Evolutionary conservation across 2,113 vertebrate species (phyloP).

Genomic region (Thomomys bottae): DNA sequence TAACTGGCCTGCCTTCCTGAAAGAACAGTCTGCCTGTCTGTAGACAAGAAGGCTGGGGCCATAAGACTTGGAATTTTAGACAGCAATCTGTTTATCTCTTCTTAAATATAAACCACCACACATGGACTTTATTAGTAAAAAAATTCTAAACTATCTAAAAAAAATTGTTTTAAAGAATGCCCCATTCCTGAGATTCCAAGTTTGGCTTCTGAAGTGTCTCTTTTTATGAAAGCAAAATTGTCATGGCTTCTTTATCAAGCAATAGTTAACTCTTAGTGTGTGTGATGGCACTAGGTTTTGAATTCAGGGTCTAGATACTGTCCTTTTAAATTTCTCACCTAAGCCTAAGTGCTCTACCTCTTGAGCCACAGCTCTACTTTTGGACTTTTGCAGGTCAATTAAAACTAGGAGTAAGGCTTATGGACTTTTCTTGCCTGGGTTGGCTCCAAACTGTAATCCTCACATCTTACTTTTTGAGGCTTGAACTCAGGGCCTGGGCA

Average conservation of each 20-base stretch:
- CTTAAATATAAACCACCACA: not conserved
- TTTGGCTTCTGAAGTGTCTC: not conserved
- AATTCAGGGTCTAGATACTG: too few relatives aligned
- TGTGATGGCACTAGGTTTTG: too few relatives aligned
- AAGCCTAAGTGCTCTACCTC: too few relatives aligned
- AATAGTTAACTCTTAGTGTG: constrained; percentile 33
- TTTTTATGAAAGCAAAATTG: not conserved
- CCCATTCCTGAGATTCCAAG: constrained; percentile 42
- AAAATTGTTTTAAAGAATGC: not conserved
- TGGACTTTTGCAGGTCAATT: too few relatives aligned
- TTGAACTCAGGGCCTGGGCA: too few relatives aligned
- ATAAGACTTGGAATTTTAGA: not conserved
- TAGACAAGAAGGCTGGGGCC: not conserved
- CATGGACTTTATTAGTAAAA: not conserved
- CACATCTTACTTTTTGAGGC: too few relatives aligned
- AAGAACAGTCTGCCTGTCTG: too few relatives aligned
- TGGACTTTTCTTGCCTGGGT: too few relatives aligned
- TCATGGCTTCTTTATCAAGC: constrained; percentile 60
- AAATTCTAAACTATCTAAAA: not conserved
- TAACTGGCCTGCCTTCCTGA: not conserved
- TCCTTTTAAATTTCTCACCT: too few relatives aligned
- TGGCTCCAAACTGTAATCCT: too few relatives aligned
- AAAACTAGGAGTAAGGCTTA: too few relatives aligned
- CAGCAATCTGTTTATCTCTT: not conserved
- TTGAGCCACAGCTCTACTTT: too few relatives aligned